These are phyloP conservation scores for Linnaemya vulpina DNA, from an alignment of 2,888 invertebrate species.

Conservation along the genomic window DNA sequence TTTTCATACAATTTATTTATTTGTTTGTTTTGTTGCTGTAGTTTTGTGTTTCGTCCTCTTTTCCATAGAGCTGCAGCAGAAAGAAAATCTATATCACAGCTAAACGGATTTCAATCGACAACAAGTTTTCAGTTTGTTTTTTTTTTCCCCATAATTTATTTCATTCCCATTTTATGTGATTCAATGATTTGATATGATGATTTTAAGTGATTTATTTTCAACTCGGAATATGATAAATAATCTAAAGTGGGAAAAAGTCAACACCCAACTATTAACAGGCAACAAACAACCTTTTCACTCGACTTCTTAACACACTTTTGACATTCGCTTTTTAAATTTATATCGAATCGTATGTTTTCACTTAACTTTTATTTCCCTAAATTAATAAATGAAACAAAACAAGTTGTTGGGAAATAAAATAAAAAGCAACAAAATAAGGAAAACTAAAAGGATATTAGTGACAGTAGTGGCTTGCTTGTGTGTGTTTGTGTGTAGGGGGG, in stretches of 20 bases:
- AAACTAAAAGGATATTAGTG: slow-evolving; percentile 26
- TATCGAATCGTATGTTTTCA: slow-evolving; percentile 7
- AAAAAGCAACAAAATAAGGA: slow-evolving; percentile 2
- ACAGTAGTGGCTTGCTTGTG: background rate
- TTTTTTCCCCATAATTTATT: slow-evolving; percentile 52
- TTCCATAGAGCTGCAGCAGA: background rate
- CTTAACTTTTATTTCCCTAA: slow-evolving; percentile 21
- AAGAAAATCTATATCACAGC: slow-evolving; percentile 29
- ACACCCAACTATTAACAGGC: slow-evolving; percentile 14
- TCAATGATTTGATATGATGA: slow-evolving; percentile 48
- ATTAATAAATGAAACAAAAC: too few species aligned
- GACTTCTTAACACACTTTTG: slow-evolving; percentile 39
- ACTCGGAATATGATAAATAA: slow-evolving; percentile 50
- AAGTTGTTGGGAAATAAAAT: background rate
- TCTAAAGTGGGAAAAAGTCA: slow-evolving; percentile 34
- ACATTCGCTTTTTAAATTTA: slow-evolving; percentile 29
- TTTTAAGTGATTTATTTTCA: slow-evolving; percentile 58
- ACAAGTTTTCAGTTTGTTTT: slow-evolving; percentile 55
- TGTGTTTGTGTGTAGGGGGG: too few species aligned
- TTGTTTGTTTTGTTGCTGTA: background rate
- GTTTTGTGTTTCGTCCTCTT: background rate
- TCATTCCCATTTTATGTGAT: slow-evolving; percentile 51
- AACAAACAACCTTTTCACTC: background rate
- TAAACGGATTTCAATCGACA: slow-evolving; percentile 61
- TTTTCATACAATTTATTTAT: slow-evolving; percentile 50